Evolutionary conservation across 2,113 vertebrate genomes (phyloP), one percentile per base, ranked within the genome.

Genomic region (Nannospalax galili): DNA sequence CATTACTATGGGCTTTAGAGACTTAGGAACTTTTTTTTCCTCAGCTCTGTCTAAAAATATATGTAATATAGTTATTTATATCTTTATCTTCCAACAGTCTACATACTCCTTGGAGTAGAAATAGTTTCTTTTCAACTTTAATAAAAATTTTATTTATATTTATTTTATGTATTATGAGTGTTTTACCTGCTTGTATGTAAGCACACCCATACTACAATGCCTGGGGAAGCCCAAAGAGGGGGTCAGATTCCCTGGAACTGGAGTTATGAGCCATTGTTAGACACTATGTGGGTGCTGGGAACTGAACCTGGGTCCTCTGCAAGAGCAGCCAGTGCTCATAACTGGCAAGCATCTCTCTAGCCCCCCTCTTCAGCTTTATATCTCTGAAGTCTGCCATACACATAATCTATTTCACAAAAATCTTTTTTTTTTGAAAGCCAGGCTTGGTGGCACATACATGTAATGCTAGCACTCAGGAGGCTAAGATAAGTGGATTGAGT

Each of bases 51-150:
- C 28, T 28, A 42, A 19, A 52, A 52, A 52, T 52, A 52, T 52
- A 52, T 52, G 16, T 58, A 64, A 22, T 79, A 69, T 32, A 80
- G 16, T 70, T 67, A 15, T 79, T 92, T 78, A 32, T 20, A 11
- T 84, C 64, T 78, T 87, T 92, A 65, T 84, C 75, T 93, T 62
- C 70, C 64, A 86, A 19, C 67, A 62, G 28, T 45, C 42, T 75
- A 1, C n/a, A 26, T 52, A 30, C 28, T 93, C 32, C 65, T 87
- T 82, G 35, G 78, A 77, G 42, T 28, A 42, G 28, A 35, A 84
- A 91, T 65, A n/a, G 3, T 91, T 80, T 90, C 35, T 52, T 94
- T 69, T 96, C 45, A 37, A 35, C 81, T 84, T 91, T 79, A 3
- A 52, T 52, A 52, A 52, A 52, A 52, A 52, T 52, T 52, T 52